phyloP scores from a whole-genome alignment of 23 tunicate species.

The Diplosoma virens region DNA sequence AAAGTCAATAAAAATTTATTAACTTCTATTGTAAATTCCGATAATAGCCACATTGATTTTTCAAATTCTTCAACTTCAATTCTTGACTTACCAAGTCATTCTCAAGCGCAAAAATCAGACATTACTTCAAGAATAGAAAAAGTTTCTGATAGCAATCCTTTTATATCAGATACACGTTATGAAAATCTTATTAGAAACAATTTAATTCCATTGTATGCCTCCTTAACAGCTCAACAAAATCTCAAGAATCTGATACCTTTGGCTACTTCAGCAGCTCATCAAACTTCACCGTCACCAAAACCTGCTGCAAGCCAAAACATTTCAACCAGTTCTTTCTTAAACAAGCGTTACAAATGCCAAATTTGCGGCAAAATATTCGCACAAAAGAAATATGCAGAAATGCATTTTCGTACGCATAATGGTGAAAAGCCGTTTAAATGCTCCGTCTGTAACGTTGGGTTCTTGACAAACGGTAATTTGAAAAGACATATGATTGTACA shows the following conservation, averaged over 20 bases:
- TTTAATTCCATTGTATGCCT: no score
- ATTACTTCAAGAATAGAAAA: no score
- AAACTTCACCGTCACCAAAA: background rate
- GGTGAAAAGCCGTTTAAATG: slow-evolving; percentile 9
- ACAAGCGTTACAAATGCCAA: background rate
- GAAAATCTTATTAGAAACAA: background rate
- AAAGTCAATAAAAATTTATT: no score
- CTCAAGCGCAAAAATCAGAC: no score
- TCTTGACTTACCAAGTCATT: background rate
- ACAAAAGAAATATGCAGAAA: background rate
- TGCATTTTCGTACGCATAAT: background rate
- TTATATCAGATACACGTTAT: background rate
- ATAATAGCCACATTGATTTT: background rate
- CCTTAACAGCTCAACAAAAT: background rate
- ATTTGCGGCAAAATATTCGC: slow-evolving; percentile 2
- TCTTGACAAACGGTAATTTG: background rate
- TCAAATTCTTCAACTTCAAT: background rate
- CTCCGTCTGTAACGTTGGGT: background rate
- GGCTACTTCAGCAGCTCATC: background rate
- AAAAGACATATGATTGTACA: slow-evolving; percentile 8
- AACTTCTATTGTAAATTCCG: no score
- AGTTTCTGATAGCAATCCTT: no score
- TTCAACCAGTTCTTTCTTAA: background rate
- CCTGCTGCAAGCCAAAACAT: background rate
- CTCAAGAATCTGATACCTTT: background rate